Evolutionary conservation across 2,888 invertebrate species (phyloP).

Genomic region (Timema podura): DNA sequence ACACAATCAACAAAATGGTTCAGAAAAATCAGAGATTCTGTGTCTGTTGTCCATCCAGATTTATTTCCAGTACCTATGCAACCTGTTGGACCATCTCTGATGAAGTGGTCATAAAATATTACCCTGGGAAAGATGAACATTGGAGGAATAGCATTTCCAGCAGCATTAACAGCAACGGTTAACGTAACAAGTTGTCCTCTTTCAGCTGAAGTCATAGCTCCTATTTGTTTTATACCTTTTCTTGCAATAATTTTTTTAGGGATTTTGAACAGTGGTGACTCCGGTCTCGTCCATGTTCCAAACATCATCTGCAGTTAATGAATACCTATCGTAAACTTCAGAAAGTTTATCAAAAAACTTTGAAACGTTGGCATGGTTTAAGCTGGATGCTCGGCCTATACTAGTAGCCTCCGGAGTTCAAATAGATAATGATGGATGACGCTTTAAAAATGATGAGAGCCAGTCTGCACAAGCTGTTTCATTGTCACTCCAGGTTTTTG

Average conservation of each 20-base stretch:
- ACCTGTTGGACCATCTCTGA: constrained; percentile 12
- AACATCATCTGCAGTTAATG: constrained; percentile 5
- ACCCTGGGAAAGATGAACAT: constrained; percentile 7
- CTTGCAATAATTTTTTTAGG: constrained; percentile 8
- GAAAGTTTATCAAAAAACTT: constrained; percentile 5
- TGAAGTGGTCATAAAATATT: constrained; percentile 1
- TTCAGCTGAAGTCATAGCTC: constrained; percentile 10
- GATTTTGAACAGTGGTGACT: not conserved
- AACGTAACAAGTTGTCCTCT: constrained; percentile 9
- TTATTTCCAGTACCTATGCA: constrained; percentile 13
- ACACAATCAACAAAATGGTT: constrained; percentile 10
- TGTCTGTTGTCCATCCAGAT: constrained; percentile 3
- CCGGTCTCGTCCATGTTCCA: constrained; percentile 8
- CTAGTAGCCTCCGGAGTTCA: constrained; percentile 10
- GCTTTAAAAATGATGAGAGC: constrained; percentile 12
- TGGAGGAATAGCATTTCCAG: not conserved
- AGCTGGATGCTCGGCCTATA: constrained; percentile 8
- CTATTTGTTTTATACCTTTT: constrained; percentile 1
- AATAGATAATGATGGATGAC: not conserved
- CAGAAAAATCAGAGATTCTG: constrained; percentile 6
- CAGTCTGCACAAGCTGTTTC: constrained; percentile 7
- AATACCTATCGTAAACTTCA: constrained; percentile 6
- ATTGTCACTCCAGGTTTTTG: constrained; percentile 2
- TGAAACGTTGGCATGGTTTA: not conserved
- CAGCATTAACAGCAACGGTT: constrained; percentile 6